These are phyloP conservation scores for Pseudocheirus occidentalis DNA, from an alignment of 2,797 vertebrate species.

Conservation along the genomic window DNA sequence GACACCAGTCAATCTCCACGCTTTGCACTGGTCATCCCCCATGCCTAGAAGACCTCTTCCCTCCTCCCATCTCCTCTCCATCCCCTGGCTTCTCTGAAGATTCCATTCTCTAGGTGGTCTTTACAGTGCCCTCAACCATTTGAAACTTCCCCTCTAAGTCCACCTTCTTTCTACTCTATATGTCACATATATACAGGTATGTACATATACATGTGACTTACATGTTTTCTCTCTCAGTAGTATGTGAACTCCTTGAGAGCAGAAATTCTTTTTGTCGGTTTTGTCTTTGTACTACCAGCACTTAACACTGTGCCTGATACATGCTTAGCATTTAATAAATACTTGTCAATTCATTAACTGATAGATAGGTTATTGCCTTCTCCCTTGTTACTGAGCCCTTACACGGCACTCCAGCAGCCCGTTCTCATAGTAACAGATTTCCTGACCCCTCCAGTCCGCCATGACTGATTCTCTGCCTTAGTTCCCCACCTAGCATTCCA, in stretches of 20 bases:
- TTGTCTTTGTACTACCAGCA: neutral
- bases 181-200: neutral
- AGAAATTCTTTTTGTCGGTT: neutral
- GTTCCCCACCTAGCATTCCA: neutral
- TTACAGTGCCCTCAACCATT: neutral
- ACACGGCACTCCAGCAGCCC: neutral
- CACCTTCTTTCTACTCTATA: neutral
- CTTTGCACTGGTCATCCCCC: neutral
- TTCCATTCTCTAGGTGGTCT: neutral
- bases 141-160: neutral
- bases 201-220: neutral
- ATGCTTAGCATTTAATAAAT: neutral
- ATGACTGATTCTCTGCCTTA: neutral
- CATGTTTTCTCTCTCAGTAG: neutral
- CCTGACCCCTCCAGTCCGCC: neutral
- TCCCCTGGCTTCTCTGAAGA: neutral
- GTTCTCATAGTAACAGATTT: neutral
- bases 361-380: neutral
- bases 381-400: neutral
- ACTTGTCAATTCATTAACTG: neutral
- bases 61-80: neutral
- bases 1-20: neutral
- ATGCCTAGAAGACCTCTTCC: neutral
- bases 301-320: neutral
- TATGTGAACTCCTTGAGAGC: neutral